Conservation (phyloP, 2,797 vertebrate species). For the Syncerus caffer region DNA sequence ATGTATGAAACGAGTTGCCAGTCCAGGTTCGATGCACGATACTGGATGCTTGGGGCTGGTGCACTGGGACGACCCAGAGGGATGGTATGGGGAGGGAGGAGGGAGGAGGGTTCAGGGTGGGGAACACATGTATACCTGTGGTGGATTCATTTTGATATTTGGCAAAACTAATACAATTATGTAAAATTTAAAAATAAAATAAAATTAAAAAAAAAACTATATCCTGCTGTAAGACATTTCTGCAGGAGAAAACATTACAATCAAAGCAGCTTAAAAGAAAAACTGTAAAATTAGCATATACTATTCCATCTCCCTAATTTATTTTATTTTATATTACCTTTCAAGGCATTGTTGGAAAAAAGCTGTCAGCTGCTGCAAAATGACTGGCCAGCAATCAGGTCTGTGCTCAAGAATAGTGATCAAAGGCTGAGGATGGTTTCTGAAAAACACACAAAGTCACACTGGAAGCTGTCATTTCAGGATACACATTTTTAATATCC, state of each 20-base stretch:
- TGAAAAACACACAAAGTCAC: conserved; percentile 78
- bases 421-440: conserved; percentile 91
- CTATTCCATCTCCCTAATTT: background rate
- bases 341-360: conserved; percentile 88
- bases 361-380: conserved; percentile 89
- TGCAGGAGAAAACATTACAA: conserved; percentile 2
- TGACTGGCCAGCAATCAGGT: conserved; percentile 90
- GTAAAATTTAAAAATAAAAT: no score
- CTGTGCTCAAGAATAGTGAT: conserved; percentile 94
- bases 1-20: no score
- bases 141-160: no score
- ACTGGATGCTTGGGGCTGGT: no score
- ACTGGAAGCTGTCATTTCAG: conserved; percentile 35
- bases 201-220: no score
- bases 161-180: no score
- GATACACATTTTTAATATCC: background rate
- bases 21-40: no score
- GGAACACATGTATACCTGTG: no score
- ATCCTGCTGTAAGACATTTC: background rate
- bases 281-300: conserved; percentile 42
- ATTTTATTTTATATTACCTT: conserved; percentile 83
- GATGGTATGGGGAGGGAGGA: no score
- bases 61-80: no score
- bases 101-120: no score
- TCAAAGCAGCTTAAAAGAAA: background rate